Base-by-base conservation (phyloP, 2,797 vertebrate genomes). In the Typhlichthys eigenmanni region DNA sequence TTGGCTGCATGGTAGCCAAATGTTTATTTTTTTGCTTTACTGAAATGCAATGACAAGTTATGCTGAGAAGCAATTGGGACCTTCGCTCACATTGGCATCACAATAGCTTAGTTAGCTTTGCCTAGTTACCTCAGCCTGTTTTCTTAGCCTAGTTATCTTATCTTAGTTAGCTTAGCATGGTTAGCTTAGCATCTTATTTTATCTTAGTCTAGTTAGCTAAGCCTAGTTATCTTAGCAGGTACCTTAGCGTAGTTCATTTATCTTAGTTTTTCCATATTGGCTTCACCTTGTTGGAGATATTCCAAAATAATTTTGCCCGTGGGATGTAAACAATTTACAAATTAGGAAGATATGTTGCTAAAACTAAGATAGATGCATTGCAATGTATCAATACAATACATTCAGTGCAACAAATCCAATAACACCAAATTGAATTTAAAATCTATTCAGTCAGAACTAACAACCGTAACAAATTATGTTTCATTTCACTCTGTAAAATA, bases 1-100 rank as follows among this genome's bases (percentile, higher is more conserved):
- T 89, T 88, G 88, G 87, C 87, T 88, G 85, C 80, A 74, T 74
- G 11, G 67, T 84, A 81, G 85, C 85, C 83, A 88, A 88, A 88
- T 89, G 86, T 90, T 90, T 89, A 88, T 19, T 89, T 88, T 47
- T 91, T 85, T 89, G 84, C 83, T 79, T 66, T 38, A 78, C 76
- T 81, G 75, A 82, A 84, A 79, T 75, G 79, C 79, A 82, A 90
- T 85, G 86, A 90, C 85, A 87, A 78, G 87, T 88, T 65, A 62
- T 87, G 85, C 75, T 64, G 70, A 85, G 85, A 84, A 82, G 55
- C 77, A 78, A 81, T 83, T 81, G 83, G 79, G 85, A 81, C 85
- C 80, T 76, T 68, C 81, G 80, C 81, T 77, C 69, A 48, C 57
- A n/a, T 64, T 69, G 76, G 75, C 71, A 68, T 75, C 73, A 76